phyloP scores from a whole-genome alignment of 2,888 invertebrate species.

The Pediacus dermestoides region DNA sequence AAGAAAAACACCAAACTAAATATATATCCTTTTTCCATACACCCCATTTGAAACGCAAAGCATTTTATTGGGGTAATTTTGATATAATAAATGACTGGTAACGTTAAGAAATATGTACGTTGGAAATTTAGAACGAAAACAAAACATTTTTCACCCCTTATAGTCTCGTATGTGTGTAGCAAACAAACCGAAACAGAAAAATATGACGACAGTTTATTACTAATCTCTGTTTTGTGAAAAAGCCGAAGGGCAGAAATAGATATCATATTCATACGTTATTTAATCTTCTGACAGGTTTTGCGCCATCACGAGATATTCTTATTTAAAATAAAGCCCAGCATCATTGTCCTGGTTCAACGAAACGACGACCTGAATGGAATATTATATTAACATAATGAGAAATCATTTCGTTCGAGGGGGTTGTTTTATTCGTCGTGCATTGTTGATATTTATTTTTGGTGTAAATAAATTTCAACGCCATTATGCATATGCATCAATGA shows the following conservation, averaged over 20 bases:
- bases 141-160: slow-evolving; percentile 1
- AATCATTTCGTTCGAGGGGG: not conserved
- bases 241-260: slow-evolving; percentile 33
- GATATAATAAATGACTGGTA: not conserved
- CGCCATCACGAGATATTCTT: slow-evolving; percentile 16
- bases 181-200: not conserved
- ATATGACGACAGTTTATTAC: slow-evolving; percentile 12
- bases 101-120: slow-evolving; percentile 2
- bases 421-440: not conserved
- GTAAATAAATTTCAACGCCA: not conserved
- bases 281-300: slow-evolving; percentile 38
- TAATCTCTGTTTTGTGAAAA: slow-evolving; percentile 36
- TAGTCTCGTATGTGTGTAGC: not conserved
- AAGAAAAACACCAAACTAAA: no score
- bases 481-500: slow-evolving; percentile 14
- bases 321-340: slow-evolving; percentile 11
- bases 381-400: slow-evolving; percentile 1
- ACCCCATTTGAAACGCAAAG: slow-evolving; percentile 2
- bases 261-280: slow-evolving; percentile 40
- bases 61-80: slow-evolving; percentile 2
- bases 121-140: slow-evolving; percentile 1
- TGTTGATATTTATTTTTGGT: not conserved
- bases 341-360: not conserved
- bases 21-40: no score
- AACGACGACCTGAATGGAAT: not conserved